phyloP scores from a whole-genome alignment of 64 coral and sea anemone genomes.

The Montipora efflorescens region DNA sequence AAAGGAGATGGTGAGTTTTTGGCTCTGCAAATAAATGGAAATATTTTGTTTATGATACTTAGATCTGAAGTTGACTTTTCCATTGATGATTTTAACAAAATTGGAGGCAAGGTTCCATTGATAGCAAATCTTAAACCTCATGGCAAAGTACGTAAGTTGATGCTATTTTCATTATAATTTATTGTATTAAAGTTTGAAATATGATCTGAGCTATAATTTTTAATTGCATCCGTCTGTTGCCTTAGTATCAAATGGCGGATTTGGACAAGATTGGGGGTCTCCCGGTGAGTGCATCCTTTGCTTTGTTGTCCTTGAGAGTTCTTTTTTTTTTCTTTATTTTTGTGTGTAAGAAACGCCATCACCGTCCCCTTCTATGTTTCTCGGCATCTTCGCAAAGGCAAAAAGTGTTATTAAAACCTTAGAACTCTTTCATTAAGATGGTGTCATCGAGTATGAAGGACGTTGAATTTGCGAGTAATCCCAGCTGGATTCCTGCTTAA shows the following conservation, averaged over 20 bases:
- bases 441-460: too few species aligned
- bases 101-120: slow-evolving; percentile 79
- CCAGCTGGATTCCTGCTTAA: too few species aligned
- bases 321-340: background rate
- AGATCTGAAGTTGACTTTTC: slow-evolving; percentile 83
- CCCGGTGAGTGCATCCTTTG: slow-evolving; percentile 22
- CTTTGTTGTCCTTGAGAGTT: background rate
- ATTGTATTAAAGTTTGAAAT: background rate
- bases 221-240: background rate
- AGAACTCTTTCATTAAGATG: too few species aligned
- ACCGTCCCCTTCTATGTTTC: too few species aligned
- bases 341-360: too few species aligned
- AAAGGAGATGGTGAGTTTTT: too few species aligned
- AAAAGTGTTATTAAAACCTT: too few species aligned
- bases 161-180: background rate
- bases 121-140: slow-evolving; percentile 85
- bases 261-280: slow-evolving; percentile 80
- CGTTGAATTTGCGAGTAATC: too few species aligned
- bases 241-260: slow-evolving; percentile 90
- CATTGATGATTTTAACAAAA: slow-evolving; percentile 83
- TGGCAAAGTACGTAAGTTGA: slow-evolving; percentile 58
- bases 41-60: background rate
- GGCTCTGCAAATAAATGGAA: too few species aligned
- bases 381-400: too few species aligned
- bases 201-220: background rate